Evolutionary conservation across 2,113 vertebrate species (phyloP).

Genomic region (Proteles cristata): DNA sequence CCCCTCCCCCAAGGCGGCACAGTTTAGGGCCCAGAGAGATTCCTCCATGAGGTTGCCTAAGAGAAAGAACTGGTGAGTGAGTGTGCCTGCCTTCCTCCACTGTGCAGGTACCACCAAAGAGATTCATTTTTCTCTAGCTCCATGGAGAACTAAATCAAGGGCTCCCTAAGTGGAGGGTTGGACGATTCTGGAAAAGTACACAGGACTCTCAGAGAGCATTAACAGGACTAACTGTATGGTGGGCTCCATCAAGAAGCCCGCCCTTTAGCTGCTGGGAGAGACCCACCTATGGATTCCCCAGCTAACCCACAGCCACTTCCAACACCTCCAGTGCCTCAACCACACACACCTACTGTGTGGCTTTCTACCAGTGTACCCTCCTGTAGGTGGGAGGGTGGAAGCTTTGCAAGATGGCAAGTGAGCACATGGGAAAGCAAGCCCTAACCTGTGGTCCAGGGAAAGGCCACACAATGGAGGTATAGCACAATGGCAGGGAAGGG

Average conservation of each 20-base stretch:
- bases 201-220: neutral
- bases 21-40: neutral
- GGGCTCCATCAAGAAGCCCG: neutral
- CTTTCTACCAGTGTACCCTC: neutral
- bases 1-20: no score
- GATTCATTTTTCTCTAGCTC: neutral
- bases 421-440: neutral
- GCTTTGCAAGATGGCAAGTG: neutral
- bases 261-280: neutral
- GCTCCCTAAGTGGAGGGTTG: no score
- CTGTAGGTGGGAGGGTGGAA: fast-evolving
- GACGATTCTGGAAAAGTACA: neutral
- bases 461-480: neutral
- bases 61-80: neutral
- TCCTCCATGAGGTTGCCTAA: no score
- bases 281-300: neutral
- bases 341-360: neutral
- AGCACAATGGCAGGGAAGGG: no score
- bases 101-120: neutral
- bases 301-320: neutral
- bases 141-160: neutral
- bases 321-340: neutral
- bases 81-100: neutral
- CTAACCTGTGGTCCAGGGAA: neutral
- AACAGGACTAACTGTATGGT: neutral